Percentiles rank a stretch among this genome's conserved stretches.
phyloP scores from a whole-genome alignment of 2,113 vertebrate species.

The Thalassarche chlororhynchos region DNA sequence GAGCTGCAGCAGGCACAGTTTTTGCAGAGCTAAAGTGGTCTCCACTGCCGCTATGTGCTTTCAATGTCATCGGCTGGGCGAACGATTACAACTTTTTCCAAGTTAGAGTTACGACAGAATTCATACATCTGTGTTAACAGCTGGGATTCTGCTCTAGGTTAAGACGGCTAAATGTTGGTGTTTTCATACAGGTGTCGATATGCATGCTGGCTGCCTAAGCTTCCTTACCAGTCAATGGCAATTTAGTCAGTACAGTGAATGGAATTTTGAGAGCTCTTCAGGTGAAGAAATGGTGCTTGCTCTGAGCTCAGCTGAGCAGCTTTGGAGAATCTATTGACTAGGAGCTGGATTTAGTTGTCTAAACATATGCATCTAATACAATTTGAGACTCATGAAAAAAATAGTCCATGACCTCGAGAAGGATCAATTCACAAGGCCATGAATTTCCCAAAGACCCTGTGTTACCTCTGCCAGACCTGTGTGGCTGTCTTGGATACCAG shows the following conservation, averaged over 20 bases:
- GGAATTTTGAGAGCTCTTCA: background rate
- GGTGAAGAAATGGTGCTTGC: background rate
- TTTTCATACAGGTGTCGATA: background rate
- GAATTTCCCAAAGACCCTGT: background rate
- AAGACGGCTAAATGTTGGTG: background rate
- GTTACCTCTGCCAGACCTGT: background rate
- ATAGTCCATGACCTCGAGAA: accelerated
- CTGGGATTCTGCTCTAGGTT: background rate
- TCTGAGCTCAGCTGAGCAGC: background rate
- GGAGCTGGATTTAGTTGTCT: background rate
- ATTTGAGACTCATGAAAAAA: background rate
- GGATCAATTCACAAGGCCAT: background rate
- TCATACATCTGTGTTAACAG: background rate
- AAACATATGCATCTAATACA: background rate
- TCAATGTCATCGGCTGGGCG: background rate
- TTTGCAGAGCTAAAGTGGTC: background rate
- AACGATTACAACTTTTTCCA: background rate
- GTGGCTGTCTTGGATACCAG: background rate
- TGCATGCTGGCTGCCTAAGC: background rate
- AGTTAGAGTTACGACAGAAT: background rate
- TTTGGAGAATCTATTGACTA: background rate
- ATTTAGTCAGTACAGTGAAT: background rate
- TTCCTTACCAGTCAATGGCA: background rate
- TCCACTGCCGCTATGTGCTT: background rate
- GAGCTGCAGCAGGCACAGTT: background rate